Conservation (phyloP, 2,113 vertebrate species). For the Morone chrysops region DNA sequence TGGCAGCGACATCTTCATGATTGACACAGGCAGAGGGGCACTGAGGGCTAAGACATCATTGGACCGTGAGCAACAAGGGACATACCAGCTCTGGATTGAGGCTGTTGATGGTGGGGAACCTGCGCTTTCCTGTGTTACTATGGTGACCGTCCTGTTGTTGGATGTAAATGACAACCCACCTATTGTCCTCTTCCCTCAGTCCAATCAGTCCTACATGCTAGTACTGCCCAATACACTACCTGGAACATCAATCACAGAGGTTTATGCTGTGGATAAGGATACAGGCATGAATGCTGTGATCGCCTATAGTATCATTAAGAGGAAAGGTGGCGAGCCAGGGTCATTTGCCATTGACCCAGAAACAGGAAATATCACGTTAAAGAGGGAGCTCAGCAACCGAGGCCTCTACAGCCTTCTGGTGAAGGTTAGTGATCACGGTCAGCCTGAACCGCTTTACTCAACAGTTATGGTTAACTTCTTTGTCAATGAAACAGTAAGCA, state of each 20-base stretch:
- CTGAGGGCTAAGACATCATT: constrained; percentile 93
- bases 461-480: constrained; percentile 97
- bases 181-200: constrained; percentile 96
- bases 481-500: constrained; percentile 97
- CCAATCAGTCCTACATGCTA: constrained; percentile 96
- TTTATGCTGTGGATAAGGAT: constrained; percentile 97
- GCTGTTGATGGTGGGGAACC: constrained; percentile 94
- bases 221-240: constrained; percentile 95
- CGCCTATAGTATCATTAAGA: constrained; percentile 96
- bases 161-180: constrained; percentile 99
- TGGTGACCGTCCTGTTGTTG: constrained; percentile 95
- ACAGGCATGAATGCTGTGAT: constrained; percentile 99
- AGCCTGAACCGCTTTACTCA: constrained; percentile 94
- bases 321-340: constrained; percentile 92
- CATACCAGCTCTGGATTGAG: constrained; percentile 94
- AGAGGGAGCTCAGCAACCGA: constrained; percentile 91
- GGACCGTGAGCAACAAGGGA: constrained; percentile 96
- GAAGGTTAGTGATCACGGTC: constrained; percentile 97
- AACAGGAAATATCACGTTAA: constrained; percentile 98
- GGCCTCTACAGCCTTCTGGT: constrained; percentile 96
- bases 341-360: constrained; percentile 95
- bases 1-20: constrained; percentile 96
- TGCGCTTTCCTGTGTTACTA: constrained; percentile 92
- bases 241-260: constrained; percentile 96
- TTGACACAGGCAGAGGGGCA: constrained; percentile 94